Base-by-base conservation (phyloP, 2,113 vertebrate genomes). In the Tragulus kanchil region DNA sequence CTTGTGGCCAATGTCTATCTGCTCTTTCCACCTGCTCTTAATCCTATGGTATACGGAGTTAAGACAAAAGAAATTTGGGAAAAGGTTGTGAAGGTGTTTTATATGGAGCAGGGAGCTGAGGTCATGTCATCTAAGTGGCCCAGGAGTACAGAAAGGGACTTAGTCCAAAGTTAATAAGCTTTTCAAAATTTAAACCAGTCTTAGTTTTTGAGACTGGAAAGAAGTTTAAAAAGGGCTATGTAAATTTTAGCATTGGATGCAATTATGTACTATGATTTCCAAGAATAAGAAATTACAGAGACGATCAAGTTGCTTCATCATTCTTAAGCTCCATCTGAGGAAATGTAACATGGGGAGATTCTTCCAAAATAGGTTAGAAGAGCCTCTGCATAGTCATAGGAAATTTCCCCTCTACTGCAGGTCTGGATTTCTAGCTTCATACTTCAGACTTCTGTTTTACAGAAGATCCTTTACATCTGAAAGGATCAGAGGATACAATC, bases 21-120 rank as follows among this genome's bases (percentile, higher is more conserved):
- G 17, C 97, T 98, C 4, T 95, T 98, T 5, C 98, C 97, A 54
- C 96, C 98, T 31, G 96, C 98, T 79, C 93, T 98, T 65, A 98
- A 98, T 25, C 98, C 98, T 86, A 75, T 98, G 9, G 95, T 98
- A 8, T 98, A 98, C 58, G 98, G 98, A n/a, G 94, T 98, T 26
- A 98, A 98, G 50, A 98, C 98, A 26, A 98, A 96, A 84, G 97
- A 98, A 90, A 98, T 98, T n/a, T 85, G 93, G 26, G 92, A 98
- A 81, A 97, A 78, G 25, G 94, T 98, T 23, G 2, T 95, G 75
- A 97, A 82, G 17, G 88, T 95, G 5, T 96, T 98, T 83, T 95
- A 97, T 26, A 94, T 52, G 48, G 61, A 50, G 1, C 52, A 87
- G 26, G 42, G 23, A 82, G 56, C 69, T 58, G 36, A 83, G 1